Conservation (phyloP, 2,113 vertebrate species). For the Cinclus mexicanus region DNA sequence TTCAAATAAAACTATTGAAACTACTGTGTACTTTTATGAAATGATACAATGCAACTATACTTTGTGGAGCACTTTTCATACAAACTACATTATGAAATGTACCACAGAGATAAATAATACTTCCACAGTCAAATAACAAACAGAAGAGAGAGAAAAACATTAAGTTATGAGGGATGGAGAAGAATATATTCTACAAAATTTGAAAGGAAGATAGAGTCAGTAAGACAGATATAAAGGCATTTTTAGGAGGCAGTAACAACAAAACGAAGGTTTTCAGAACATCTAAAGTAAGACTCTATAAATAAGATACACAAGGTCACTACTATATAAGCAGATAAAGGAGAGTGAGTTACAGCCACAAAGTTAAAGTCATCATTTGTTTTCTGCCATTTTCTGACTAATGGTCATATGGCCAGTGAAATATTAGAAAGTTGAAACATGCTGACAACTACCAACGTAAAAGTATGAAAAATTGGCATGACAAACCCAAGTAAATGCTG, state of each 20-base stretch:
- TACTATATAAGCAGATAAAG: background rate
- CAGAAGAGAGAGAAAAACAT: background rate
- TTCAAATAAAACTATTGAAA: conserved; percentile 31
- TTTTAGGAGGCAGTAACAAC: background rate
- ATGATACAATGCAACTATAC: background rate
- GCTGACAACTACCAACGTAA: background rate
- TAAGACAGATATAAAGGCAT: background rate
- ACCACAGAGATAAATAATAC: conserved; percentile 33
- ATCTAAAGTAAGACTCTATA: background rate
- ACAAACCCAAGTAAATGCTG: background rate
- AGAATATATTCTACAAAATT: background rate
- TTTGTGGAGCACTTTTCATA: background rate
- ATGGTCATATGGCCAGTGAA: background rate
- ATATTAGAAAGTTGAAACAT: background rate
- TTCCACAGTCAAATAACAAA: conserved; percentile 32
- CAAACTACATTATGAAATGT: background rate
- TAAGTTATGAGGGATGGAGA: background rate
- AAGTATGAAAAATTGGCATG: conserved; percentile 18
- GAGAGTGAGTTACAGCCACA: background rate
- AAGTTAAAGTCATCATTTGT: background rate
- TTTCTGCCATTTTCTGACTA: background rate
- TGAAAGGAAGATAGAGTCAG: background rate
- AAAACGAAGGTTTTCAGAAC: background rate
- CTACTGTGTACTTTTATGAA: conserved; percentile 25
- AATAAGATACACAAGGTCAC: background rate